Evolutionary conservation across 2,113 vertebrate genomes (phyloP).

Genomic region (Nothocercus julius): DNA sequence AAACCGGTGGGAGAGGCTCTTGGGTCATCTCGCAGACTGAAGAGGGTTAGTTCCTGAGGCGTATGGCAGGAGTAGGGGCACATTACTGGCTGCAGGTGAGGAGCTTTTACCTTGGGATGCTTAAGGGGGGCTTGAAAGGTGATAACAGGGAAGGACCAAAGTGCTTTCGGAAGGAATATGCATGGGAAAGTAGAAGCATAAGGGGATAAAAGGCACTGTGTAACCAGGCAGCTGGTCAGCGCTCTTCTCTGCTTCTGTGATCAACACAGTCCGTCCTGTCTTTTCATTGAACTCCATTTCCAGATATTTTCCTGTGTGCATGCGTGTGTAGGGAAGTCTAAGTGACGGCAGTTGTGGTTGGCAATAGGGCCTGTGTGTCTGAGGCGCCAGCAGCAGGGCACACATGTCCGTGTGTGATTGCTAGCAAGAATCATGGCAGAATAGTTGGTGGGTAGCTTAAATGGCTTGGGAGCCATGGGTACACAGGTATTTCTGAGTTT

Average conservation of each 20-base stretch:
- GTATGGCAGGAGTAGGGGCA: not conserved
- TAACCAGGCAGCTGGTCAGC: too few species aligned
- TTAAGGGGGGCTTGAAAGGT: not conserved
- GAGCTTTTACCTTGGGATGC: not conserved
- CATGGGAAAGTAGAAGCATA: too few species aligned
- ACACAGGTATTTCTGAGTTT: too few species aligned
- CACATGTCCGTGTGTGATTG: rapidly evolving
- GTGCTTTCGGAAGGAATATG: too few species aligned
- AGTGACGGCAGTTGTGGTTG: not conserved
- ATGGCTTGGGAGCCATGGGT: too few species aligned
- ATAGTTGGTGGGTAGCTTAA: too few species aligned
- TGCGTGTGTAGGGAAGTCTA: not conserved
- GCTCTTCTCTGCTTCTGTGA: not conserved
- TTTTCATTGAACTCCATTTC: not conserved
- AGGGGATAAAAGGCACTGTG: too few species aligned
- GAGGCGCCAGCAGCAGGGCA: not conserved
- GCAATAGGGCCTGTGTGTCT: not conserved
- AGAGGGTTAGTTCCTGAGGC: not conserved
- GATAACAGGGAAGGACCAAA: not conserved
- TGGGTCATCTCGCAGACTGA: too few species aligned
- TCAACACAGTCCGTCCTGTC: too few species aligned
- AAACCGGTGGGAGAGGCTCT: too few species aligned
- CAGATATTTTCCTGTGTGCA: rapidly evolving
- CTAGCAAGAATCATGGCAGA: too few species aligned
- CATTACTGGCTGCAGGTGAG: not conserved